Base-by-base conservation (phyloP, 2,888 invertebrate species). In the Odontomyia ornata region DNA sequence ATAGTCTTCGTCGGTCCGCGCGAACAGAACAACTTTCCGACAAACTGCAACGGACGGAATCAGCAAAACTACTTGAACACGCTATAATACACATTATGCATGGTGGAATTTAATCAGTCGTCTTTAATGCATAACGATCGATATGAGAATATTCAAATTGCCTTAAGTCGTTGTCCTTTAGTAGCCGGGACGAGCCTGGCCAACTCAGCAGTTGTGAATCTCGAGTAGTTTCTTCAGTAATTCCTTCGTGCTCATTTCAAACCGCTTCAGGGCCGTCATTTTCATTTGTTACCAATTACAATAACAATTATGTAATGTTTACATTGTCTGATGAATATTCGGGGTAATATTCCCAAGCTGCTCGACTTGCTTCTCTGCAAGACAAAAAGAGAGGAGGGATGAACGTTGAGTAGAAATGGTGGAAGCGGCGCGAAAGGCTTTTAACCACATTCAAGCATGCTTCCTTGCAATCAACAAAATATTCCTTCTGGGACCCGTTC, bases 361-460 rank as follows among this genome's bases (percentile, higher is more conserved):
- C 36, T 36, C 36, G 36, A 36, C 3, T 5, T 36, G 36, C 36
- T 36, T 3, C 36, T 3, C 36, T 36, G 36, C n/a, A n/a, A n/a
- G n/a, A n/a, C n/a, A n/a, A n/a, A n/a, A n/a, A n/a, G n/a, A n/a
- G n/a, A n/a, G n/a, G 36, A 36, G 36, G 3, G 3, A 36, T 36
- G 9, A 36, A 36, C 36, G n/a, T 36, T 5, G 36, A 9, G 36
- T 36, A 36, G 36, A 36, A 36, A 9, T 36, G 36, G 9, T 5
- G 36, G 36, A 3, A 36, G 9, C 11, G 36, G 15, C 21, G 43
- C 27, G 4, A 64, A 64, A 21, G 7, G 46, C 67, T 67, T 43
- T 67, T 67, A 67, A 67, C 67, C 36, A 43, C 43, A 67, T 67
- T 67, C 67, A 67, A 67, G 43, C 43, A 67, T 67, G 67, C 30